These are phyloP conservation scores for Pionites leucogaster DNA, from an alignment of 2,113 vertebrate species.

Conservation along the genomic window DNA sequence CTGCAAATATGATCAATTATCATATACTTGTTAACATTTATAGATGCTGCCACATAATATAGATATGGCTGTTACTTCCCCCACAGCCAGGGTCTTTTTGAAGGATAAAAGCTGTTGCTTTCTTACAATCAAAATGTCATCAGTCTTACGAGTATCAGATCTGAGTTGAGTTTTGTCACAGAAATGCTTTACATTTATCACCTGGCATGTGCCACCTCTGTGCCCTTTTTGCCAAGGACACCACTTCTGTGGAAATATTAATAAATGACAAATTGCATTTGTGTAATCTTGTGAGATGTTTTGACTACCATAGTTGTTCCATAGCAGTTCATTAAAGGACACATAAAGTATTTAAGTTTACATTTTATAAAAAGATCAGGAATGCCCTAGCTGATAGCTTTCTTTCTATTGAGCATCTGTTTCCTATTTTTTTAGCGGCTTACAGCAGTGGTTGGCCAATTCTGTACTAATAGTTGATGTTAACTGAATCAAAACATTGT, in stretches of 20 bases:
- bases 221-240: conserved; percentile 66
- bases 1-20: conserved; percentile 36
- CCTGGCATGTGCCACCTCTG: conserved; percentile 37
- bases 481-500: conserved; percentile 75
- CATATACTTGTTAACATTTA: conserved; percentile 7
- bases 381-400: conserved; percentile 76
- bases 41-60: conserved; percentile 3
- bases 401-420: conserved; percentile 78
- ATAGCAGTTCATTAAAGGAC: conserved; percentile 81
- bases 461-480: conserved; percentile 77
- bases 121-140: conserved; percentile 44
- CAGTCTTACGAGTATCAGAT: conserved; percentile 21
- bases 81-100: background rate
- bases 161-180: background rate
- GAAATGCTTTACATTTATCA: conserved; percentile 58
- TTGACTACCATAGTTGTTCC: conserved; percentile 79
- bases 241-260: conserved; percentile 67
- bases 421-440: conserved; percentile 78
- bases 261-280: conserved; percentile 72
- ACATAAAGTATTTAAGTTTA: conserved; percentile 82
- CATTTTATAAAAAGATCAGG: conserved; percentile 79
- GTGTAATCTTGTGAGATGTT: conserved; percentile 78
- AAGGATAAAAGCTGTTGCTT: conserved; percentile 45
- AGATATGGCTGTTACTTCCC: conserved; percentile 38
- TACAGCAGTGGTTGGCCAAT: conserved; percentile 70